These are phyloP conservation scores for Drosophila subsilvestris DNA, from an alignment of 2,888 invertebrate genomes.

Conservation along the genomic window DNA sequence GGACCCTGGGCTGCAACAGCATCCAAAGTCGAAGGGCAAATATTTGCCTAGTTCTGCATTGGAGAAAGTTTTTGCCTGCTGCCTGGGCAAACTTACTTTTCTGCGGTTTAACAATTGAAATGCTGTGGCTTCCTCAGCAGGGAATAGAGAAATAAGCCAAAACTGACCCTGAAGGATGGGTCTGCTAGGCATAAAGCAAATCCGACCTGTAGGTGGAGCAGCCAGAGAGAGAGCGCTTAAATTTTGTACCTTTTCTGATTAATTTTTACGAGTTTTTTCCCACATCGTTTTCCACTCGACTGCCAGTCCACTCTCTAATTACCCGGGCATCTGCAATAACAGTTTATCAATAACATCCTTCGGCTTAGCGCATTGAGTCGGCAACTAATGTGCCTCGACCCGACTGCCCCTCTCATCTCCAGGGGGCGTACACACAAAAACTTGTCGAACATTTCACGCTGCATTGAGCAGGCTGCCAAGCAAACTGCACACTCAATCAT, in stretches of 20 bases:
- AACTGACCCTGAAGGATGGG: neutral
- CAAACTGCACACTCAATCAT: slow-evolving; percentile 20
- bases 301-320: slow-evolving; percentile 30
- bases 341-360: slow-evolving; percentile 61
- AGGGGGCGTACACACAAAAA: slow-evolving; percentile 46
- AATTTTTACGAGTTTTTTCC: slow-evolving; percentile 22
- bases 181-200: neutral
- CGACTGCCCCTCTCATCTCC: neutral
- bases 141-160: neutral
- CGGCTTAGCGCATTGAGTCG: slow-evolving; percentile 69
- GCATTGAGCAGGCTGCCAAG: slow-evolving; percentile 54
- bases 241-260: slow-evolving; percentile 2
- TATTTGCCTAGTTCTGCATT: slow-evolving; percentile 62
- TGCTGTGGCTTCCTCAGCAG: slow-evolving; percentile 43
- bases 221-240: neutral
- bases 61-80: slow-evolving; percentile 54
- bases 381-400: slow-evolving; percentile 65
- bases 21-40: slow-evolving; percentile 67
- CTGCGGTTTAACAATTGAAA: slow-evolving; percentile 64
- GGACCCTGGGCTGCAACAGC: slow-evolving; percentile 32
- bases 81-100: slow-evolving; percentile 64
- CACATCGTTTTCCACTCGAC: slow-evolving; percentile 43
- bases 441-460: slow-evolving; percentile 60
- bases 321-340: slow-evolving; percentile 21
- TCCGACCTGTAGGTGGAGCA: neutral